phyloP scores from a whole-genome alignment of 1,140 invertebrate species.

The Calosoma granatense region DNA sequence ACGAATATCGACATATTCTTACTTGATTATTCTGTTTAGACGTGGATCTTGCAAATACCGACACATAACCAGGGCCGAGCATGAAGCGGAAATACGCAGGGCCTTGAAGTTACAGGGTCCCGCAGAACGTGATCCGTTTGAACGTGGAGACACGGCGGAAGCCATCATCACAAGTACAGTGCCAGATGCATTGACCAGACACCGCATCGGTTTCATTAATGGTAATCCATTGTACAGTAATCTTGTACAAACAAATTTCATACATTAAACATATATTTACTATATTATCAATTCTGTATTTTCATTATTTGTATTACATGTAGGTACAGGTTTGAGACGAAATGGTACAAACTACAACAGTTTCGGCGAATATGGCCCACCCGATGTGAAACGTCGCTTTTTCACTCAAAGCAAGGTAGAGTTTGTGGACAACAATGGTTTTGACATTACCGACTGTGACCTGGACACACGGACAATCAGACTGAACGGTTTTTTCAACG shows the following conservation, averaged over 20 bases:
- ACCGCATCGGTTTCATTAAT: background rate
- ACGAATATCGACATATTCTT: no score
- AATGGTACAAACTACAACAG: background rate
- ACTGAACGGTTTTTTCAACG: constrained; percentile 7
- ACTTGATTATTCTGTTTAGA: constrained; percentile 18
- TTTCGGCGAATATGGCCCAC: constrained; percentile 14
- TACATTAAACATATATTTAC: no score
- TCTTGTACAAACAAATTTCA: no score
- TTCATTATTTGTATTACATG: background rate
- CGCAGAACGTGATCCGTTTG: constrained; percentile 34
- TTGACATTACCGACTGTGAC: constrained; percentile 3
- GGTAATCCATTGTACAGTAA: no score
- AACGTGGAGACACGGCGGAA: constrained; percentile 17
- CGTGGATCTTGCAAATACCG: constrained; percentile 40
- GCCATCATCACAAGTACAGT: background rate
- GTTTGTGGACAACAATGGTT: constrained; percentile 9
- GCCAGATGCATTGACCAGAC: background rate
- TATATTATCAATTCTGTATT: no score
- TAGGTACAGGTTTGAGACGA: background rate
- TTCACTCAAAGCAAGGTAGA: constrained; percentile 11
- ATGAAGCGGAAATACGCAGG: constrained; percentile 32
- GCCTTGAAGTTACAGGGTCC: constrained; percentile 19
- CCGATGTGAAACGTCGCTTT: constrained; percentile 22
- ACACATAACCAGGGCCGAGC: constrained; percentile 39
- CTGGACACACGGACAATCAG: background rate